Evolutionary conservation across 37 sponge, comb jelly and placozoan genomes (phyloP), one percentile per base, ranked within the genome.

Genomic region (Lycopodina hypogea): DNA sequence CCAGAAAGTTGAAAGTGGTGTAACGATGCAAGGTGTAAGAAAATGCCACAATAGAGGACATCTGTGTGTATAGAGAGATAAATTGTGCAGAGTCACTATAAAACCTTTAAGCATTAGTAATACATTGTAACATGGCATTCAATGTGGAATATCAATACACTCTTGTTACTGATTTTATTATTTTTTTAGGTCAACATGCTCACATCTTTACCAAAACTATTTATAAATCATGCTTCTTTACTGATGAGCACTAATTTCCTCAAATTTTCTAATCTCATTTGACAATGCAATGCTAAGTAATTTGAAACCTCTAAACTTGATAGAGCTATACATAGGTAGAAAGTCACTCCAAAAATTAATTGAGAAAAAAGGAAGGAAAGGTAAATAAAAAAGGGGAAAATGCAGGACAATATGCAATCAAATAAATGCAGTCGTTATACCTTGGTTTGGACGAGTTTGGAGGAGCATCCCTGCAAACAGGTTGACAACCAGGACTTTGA

Each of bases 1-100:
- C 99, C 56, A 98, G 86, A 42, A 96, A 96, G 78, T 98, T 98
- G 34, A 98, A 82, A 15, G 99, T 96, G 17, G 99, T 98, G 83
- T 98, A 98, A 40, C 99, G 91, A 51, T 96, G 92, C 48, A 98
- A 84, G 26, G 93, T 96, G 73, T 98, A 96, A 33, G 96, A 93
- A 79, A 98, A 96, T 0, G 99, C 97, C 67, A 90, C 89, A 32
- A 96, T 93, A 29, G 99, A 74, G 22, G 81, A 86, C 26, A 94
- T 81, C 93, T 91, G 82, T 1, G 48, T 59, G 63, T 8, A 36
- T 48, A 23, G 62, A 28, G 18, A n/a, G 39, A 3, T 66, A 40
- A 36, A 15, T 53, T 66, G 35, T 19, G 17, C 12, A 17, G n/a
- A n/a, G n/a, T 19, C 55, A 53, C 17, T 53, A 12, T 19, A 53